Base-by-base conservation (phyloP, 2,113 vertebrate species). In the Thamnophis sirtalis region DNA sequence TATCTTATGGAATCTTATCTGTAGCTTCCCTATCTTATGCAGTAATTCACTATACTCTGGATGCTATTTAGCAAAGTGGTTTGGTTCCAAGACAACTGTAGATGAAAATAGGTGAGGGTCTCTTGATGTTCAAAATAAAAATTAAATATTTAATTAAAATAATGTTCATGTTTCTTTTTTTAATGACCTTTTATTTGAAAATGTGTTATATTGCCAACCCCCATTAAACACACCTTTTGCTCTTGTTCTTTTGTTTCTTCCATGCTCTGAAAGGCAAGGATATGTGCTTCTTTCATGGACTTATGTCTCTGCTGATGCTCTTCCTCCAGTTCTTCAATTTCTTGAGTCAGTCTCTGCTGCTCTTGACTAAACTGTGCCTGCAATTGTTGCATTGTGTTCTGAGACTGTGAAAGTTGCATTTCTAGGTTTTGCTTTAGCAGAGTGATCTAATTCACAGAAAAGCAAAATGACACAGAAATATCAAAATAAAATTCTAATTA, bases 391-490 rank as follows among this genome's bases (percentile, higher is more conserved):
- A 99, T 96, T 90, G 99, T 99, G 55, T 98, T 98, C 97, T 99
- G 99, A 2, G 99, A 99, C 97, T 99, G 99, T 33, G 98, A 99
- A 93, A 99, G 98, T 97, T 99, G 99, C 98, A 99, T 98, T 97
- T 99, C 99, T 97, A 99, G 97, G 84, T 98, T 99, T 97, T 99
- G 99, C 96, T 99, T 99, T 96, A 99, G 95, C 96, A 99, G 95
- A 58, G 99, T 99, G 96, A 99, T 99, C 99, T 99, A 93, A 7
- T 38, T 90, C 95, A 95, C 90, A 94, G 86, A 96, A 95, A 17
- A 91, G 93, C 48, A 96, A 95, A 97, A 15, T 80, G 28, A 58
- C 60, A 24, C 94, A 89, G 1, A 90, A 94, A 93, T 54, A 89
- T 55, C 15, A 92, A 10, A 51, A 55, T 28, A n/a, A 63, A 56